phyloP scores from a whole-genome alignment of 2,797 vertebrate species.

The Atherinosoma microstoma region DNA sequence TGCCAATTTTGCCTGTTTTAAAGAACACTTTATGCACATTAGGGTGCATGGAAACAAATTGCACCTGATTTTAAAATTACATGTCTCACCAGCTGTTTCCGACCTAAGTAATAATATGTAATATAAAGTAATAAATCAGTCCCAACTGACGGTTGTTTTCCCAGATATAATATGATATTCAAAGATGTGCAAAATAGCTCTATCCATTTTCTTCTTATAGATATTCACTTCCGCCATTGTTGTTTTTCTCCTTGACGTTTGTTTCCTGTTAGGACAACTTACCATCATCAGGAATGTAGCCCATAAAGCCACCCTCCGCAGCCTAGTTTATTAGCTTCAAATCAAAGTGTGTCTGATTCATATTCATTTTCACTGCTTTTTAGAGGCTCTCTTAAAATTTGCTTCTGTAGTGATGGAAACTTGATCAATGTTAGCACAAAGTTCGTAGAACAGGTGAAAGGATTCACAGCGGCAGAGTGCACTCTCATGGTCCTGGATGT shows the following conservation, averaged over 20 bases:
- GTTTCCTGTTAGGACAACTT: background rate
- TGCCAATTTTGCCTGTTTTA: constrained; percentile 7
- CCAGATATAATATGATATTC: background rate
- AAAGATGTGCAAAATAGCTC: background rate
- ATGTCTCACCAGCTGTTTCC: no score
- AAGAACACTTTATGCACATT: no score
- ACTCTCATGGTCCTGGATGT: no score
- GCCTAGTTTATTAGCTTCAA: no score
- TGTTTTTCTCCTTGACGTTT: background rate
- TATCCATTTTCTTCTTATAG: background rate
- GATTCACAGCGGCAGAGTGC: background rate
- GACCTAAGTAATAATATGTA: no score
- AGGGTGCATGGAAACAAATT: background rate
- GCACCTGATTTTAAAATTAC: no score
- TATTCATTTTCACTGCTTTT: no score
- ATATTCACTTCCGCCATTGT: background rate
- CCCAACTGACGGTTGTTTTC: background rate
- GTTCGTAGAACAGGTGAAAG: constrained; percentile 25
- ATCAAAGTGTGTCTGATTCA: no score
- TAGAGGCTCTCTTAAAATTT: no score
- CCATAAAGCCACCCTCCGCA: no score
- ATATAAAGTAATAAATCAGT: no score
- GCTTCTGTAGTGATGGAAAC: constrained; percentile 5
- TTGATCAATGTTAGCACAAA: constrained; percentile 18
- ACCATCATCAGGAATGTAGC: background rate